Percentiles rank a stretch among this genome's conserved stretches.
phyloP scores from a whole-genome alignment of 2,797 vertebrate genomes.

The Spinibarbus caldwelli region DNA sequence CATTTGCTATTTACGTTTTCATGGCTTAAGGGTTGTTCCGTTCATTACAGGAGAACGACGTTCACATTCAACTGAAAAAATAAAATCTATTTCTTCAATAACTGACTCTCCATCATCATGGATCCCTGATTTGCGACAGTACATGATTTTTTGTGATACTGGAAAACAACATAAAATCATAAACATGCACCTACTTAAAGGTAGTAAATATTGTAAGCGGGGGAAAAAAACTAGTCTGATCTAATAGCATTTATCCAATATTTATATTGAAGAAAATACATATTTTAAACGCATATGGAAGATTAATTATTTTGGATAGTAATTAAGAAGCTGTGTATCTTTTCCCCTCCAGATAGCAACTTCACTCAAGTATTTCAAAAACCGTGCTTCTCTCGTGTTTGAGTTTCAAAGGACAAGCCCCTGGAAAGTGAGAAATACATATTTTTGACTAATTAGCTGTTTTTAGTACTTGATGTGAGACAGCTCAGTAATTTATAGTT shows the following conservation, averaged over 20 bases:
- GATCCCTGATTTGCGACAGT: neutral
- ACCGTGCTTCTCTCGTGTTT: neutral
- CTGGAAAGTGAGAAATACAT: neutral
- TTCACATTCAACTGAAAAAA: neutral
- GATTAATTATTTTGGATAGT: neutral
- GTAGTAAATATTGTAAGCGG: neutral
- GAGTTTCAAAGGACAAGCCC: slow-evolving; percentile 1
- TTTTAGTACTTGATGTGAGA: neutral
- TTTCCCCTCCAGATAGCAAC: neutral
- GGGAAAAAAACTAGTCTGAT: neutral
- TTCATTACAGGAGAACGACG: neutral
- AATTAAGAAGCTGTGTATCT: neutral
- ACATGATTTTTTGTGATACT: neutral
- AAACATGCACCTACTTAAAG: neutral
- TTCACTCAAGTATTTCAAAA: neutral
- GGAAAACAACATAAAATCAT: neutral
- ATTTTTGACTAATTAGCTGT: slow-evolving; percentile 18
- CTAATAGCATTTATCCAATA: no score
- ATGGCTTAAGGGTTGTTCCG: neutral
- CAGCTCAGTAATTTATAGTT: neutral
- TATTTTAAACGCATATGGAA: neutral
- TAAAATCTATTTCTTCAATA: neutral
- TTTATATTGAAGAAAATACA: neutral
- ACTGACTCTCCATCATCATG: neutral
- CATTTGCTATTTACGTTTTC: neutral